Base-by-base conservation (phyloP, 2,888 invertebrate genomes). In the Meiosimyza platycephala region DNA sequence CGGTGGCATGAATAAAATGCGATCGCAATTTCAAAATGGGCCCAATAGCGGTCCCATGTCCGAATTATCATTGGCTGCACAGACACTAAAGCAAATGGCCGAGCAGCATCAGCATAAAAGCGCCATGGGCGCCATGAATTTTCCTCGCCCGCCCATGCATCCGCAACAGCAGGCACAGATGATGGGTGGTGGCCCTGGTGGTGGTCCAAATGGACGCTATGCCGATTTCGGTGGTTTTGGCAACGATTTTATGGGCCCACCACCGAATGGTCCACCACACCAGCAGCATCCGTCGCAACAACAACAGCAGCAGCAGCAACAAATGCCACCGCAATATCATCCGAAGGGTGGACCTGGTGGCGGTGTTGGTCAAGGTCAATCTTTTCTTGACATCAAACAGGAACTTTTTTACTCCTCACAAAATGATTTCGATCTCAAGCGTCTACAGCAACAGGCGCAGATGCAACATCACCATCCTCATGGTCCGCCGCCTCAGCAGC, bases 21-120 rank as follows among this genome's bases (percentile, higher is more conserved):
- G 78, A 71, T 83, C 79, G 76, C 83, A 79, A 75, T 84, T 79
- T 76, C 85, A 83, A 71, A 82, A 81, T 75, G 82, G 82, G n/a
- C 81, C 83, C 2, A 79, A 79, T 69, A 77, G 78, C 13, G 76
- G 75, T 0, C 90, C 77, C 83, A 89, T 72, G 92, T 89, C 83
- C 80, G 95, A 95, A 85, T 89, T 94, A 86, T 95, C 96, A 74
- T 95, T 97, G 33, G 98, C 98, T 1, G 97, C 97, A 65, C 96
- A 97, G 88, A 97, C 97, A 0, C 89, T 98, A 69, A 97, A 97
- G 85, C 97, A 97, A 83, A 97, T 97, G 97, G 97, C 97, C 54
- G 97, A 97, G 85, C 97, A 97, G 86, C 97, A 97, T 88, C 97
- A 97, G 88, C 95, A 95, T 87, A 93, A 94, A 85, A 92, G 90